phyloP scores from a whole-genome alignment of 1,140 invertebrate species.

The Magallana angulata region DNA sequence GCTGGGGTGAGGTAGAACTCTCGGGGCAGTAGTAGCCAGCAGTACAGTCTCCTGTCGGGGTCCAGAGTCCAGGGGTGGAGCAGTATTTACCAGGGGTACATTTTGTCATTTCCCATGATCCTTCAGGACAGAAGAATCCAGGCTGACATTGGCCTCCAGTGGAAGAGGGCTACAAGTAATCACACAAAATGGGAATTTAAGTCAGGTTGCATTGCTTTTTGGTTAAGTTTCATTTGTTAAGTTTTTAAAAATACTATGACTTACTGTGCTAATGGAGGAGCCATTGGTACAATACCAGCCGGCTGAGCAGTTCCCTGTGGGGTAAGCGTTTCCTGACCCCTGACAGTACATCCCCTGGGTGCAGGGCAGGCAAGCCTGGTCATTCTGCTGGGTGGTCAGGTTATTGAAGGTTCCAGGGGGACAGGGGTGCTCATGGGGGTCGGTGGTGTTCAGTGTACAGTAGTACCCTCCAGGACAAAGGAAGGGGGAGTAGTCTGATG shows the following conservation, averaged over 20 bases:
- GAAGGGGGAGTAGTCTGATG: constrained; percentile 71
- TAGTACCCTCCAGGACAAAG: constrained; percentile 75
- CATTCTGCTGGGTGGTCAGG: constrained; percentile 64
- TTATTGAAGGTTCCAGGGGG: constrained; percentile 74
- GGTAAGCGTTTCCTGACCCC: constrained; percentile 71
- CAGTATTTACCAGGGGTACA: constrained; percentile 76
- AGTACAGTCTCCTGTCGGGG: constrained; percentile 69
- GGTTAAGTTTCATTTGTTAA: no score
- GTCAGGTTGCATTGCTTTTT: no score
- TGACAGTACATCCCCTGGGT: constrained; percentile 73
- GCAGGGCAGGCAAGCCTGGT: constrained; percentile 68
- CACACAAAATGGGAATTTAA: neutral
- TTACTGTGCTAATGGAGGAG: constrained; percentile 66
- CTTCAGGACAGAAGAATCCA: constrained; percentile 74
- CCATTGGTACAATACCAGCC: constrained; percentile 77
- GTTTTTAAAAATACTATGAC: neutral
- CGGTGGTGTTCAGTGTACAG: constrained; percentile 70
- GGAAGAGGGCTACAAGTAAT: constrained; percentile 59
- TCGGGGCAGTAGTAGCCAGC: constrained; percentile 75
- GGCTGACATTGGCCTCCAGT: constrained; percentile 73
- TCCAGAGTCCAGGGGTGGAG: constrained; percentile 64
- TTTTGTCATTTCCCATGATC: constrained; percentile 63
- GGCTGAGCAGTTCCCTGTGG: constrained; percentile 71
- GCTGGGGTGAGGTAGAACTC: constrained; percentile 62
- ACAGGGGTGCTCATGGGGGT: constrained; percentile 70